phyloP scores from a whole-genome alignment of 1,140 invertebrate species.

The Drosophila eugracilis region DNA sequence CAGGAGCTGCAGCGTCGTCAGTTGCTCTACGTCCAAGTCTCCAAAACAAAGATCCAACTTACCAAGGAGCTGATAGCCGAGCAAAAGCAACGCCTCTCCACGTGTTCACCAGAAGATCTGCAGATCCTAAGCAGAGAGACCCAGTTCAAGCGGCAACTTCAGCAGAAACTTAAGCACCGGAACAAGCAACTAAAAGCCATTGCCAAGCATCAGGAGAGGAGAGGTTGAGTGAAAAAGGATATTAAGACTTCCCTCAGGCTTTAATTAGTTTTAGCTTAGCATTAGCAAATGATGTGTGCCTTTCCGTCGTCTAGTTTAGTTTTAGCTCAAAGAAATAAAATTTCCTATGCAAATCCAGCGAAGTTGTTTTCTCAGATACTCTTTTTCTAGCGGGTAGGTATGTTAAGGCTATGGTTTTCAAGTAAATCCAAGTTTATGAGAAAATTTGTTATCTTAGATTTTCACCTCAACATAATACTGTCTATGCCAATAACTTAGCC shows the following conservation, averaged over 20 bases:
- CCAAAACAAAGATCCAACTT: slow-evolving; percentile 57
- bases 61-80: slow-evolving; percentile 54
- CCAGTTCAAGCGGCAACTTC: slow-evolving; percentile 51
- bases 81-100: slow-evolving; percentile 44
- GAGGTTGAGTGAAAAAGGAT: slow-evolving; percentile 13
- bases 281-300: slow-evolving; percentile 40
- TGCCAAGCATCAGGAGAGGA: slow-evolving; percentile 26
- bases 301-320: slow-evolving; percentile 33
- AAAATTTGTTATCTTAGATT: no score
- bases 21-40: slow-evolving; percentile 35
- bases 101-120: slow-evolving; percentile 59
- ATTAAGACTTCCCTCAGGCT: slow-evolving; percentile 6
- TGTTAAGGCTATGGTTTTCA: neutral
- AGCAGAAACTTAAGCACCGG: slow-evolving; percentile 55
- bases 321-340: slow-evolving; percentile 56
- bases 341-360: slow-evolving; percentile 50
- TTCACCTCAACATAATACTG: no score
- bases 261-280: slow-evolving; percentile 49
- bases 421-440: no score
- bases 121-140: slow-evolving; percentile 55
- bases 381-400: neutral
- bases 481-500: no score
- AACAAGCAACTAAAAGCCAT: slow-evolving; percentile 46
- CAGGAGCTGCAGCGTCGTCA: slow-evolving; percentile 60
- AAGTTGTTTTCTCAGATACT: slow-evolving; percentile 18